Base-by-base conservation (phyloP, 1,140 invertebrate species). In the Pseudomyrmex gracilis region DNA sequence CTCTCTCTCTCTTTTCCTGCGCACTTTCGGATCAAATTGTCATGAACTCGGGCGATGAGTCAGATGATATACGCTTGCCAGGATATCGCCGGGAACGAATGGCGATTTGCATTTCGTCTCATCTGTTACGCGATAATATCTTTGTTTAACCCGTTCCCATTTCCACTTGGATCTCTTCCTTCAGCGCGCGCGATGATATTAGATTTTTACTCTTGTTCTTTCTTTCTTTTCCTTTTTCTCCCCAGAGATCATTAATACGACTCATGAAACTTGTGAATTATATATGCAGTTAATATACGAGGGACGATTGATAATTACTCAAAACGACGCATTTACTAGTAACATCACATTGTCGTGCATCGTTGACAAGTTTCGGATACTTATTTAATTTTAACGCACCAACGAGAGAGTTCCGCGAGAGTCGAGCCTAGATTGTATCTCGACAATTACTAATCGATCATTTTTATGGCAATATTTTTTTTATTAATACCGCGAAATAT, bases 51-150 rank as follows among this genome's bases (percentile, higher is more conserved):
- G 12, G 20, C 51, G 20, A 70, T 68, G 74, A 80, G 64, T 80
- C 76, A 70, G 43, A 80, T 58, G 76, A 80, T 71, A 13, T 49
- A 80, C 22, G 76, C 22, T 57, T 47, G 66, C 66, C 74, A 67
- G 61, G 24, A 9, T 12, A 67, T 53, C 66, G 53, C 53, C 53
- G 53, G 13, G 12, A 70, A 78, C 76, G 53, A 47, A 58, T 20
- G 53, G 76, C 43, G 55, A 74, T 74, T 43, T 73, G 68, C 58
- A 60, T 71, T 57, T 51, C 57, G 67, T 70, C 51, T 73, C 58
- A n/a, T 51, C n/a, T 22, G 13, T 53, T 61, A 61, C 47, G 58
- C 45, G 47, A 61, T 58, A 57, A 71, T 17, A 57, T 74, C 71
- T 82, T 63, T 47, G 70, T 64, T 73, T 24, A 82, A 82, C 15